Percentiles rank a stretch among this genome's conserved stretches.
These are phyloP conservation scores for Lepus europaeus DNA, from an alignment of 2,113 vertebrate genomes.

Conservation along the genomic window DNA sequence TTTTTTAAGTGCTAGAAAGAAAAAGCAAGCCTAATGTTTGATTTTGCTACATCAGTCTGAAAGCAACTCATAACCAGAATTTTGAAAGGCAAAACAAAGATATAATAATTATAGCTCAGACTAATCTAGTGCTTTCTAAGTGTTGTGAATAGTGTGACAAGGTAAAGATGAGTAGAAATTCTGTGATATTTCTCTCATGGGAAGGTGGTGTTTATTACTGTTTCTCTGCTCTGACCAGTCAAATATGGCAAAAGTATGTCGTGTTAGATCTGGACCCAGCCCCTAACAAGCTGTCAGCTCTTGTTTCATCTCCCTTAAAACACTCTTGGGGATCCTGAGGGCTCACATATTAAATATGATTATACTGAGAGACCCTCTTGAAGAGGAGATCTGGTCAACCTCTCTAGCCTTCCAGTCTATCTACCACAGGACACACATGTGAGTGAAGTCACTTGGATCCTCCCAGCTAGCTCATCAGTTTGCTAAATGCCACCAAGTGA, in stretches of 20 bases:
- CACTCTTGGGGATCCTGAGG: background rate
- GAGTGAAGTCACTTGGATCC: background rate
- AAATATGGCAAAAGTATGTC: background rate
- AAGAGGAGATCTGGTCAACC: background rate
- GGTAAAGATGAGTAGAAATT: background rate
- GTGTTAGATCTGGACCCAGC: background rate
- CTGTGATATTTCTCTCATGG: background rate
- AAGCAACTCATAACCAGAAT: slow-evolving; percentile 12
- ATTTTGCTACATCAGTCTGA: background rate
- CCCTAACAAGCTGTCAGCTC: background rate
- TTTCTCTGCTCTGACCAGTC: background rate
- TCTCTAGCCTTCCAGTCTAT: background rate
- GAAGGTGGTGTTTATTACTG: background rate
- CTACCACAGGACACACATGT: background rate
- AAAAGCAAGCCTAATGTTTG: background rate
- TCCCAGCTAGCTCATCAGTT: background rate
- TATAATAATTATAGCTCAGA: background rate
- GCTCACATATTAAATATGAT: background rate
- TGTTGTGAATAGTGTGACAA: background rate
- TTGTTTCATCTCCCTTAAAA: background rate
- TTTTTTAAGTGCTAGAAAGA: background rate
- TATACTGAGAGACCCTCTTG: background rate
- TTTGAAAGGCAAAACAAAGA: background rate
- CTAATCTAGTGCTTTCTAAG: background rate
- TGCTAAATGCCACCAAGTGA: background rate